These are phyloP conservation scores for Micromesistius poutassou DNA, from an alignment of 2,797 vertebrate genomes.

Conservation along the genomic window DNA sequence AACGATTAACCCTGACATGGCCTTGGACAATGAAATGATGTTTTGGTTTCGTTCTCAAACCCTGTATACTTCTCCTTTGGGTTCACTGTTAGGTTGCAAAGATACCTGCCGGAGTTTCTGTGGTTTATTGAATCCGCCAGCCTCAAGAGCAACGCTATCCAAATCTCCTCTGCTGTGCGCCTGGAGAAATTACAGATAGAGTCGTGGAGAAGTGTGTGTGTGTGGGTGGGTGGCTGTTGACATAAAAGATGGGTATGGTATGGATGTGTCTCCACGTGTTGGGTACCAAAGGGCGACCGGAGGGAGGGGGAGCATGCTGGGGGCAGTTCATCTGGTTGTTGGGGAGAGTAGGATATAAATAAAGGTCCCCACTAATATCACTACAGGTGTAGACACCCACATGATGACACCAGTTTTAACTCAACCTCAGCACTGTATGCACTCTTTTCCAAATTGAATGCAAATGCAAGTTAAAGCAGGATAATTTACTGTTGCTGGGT, in stretches of 20 bases:
- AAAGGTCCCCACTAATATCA: neutral
- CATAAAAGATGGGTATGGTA: neutral
- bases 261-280: neutral
- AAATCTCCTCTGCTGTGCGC: conserved; percentile 25
- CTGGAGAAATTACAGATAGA: conserved; percentile 22
- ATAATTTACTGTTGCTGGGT: neutral
- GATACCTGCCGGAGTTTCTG: neutral
- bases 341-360: neutral
- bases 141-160: conserved; percentile 18
- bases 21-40: neutral
- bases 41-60: neutral
- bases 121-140: conserved; percentile 1
- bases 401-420: neutral
- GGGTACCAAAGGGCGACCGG: neutral
- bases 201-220: neutral
- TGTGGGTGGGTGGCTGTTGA: neutral
- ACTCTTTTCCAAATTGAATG: neutral
- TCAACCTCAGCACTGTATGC: neutral
- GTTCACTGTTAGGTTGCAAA: neutral
- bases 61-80: neutral
- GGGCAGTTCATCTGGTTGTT: neutral
- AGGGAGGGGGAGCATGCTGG: neutral
- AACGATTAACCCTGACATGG: neutral
- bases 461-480: neutral
- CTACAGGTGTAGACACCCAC: neutral